A percentile compares a stretch with the other conserved stretches of the same genome.
Evolutionary conservation across 2,888 invertebrate genomes (phyloP).

Genomic region (Tortrix viridana): DNA sequence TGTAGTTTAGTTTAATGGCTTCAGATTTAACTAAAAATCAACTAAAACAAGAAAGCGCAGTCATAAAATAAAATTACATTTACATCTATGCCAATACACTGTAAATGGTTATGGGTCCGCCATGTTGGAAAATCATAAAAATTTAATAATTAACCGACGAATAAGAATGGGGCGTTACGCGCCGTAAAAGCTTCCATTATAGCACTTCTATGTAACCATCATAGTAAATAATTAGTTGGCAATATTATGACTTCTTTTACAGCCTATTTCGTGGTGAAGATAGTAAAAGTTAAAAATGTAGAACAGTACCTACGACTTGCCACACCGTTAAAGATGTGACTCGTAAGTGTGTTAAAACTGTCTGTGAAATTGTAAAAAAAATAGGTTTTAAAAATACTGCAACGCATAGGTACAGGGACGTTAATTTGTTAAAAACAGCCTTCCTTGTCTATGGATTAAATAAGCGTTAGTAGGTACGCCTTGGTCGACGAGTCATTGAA

Average conservation of each 20-base stretch:
- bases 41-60: not conserved
- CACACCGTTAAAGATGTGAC: not conserved
- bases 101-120: conserved; percentile 5
- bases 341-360: too few species aligned
- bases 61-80: conserved; percentile 11
- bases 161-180: conserved; percentile 14
- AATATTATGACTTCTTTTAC: conserved; percentile 1
- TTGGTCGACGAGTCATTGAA: too few species aligned
- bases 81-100: conserved; percentile 13
- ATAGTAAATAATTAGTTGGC: conserved; percentile 3
- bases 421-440: too few species aligned
- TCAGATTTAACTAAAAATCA: not conserved
- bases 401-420: too few species aligned
- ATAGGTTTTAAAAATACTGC: too few species aligned
- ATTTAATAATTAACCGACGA: conserved; percentile 24
- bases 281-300: not conserved
- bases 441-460: too few species aligned
- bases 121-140: conserved; percentile 27
- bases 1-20: too few species aligned
- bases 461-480: too few species aligned
- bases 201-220: conserved; percentile 8
- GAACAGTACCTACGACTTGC: not conserved
- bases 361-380: too few species aligned
- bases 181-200: conserved; percentile 14
- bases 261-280: not conserved